These are phyloP conservation scores for Pelagia noctiluca DNA, from an alignment of 30 jellyfish, hydroid and myxozoan species.

Conservation along the genomic window DNA sequence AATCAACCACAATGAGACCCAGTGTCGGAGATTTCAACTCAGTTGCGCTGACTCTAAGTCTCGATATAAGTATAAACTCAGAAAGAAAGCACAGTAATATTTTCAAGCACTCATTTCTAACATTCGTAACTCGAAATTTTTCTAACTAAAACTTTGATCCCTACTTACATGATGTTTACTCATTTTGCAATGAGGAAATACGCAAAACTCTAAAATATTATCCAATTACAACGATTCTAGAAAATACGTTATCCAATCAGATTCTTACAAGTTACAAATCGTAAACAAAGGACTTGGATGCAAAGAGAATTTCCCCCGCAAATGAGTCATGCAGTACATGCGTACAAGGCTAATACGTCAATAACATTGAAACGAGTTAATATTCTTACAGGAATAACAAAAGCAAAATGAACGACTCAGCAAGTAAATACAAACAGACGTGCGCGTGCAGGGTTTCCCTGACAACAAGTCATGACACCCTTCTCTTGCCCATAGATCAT, in stretches of 20 bases:
- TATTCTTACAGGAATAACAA: conserved; percentile 14
- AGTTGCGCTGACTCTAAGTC: too few species aligned
- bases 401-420: conserved; percentile 1
- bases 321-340: conserved; percentile 17
- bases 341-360: background rate
- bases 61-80: too few species aligned
- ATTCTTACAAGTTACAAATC: conserved; percentile 6
- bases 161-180: conserved; percentile 23
- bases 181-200: conserved; percentile 35
- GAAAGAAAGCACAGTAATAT: too few species aligned
- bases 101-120: too few species aligned
- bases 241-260: conserved; percentile 8
- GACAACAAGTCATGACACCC: too few species aligned
- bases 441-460: conserved; percentile 51
- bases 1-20: too few species aligned
- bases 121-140: conserved; percentile 9
- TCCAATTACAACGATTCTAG: conserved; percentile 8
- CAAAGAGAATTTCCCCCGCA: conserved; percentile 28
- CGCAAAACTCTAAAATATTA: background rate
- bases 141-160: background rate
- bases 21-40: too few species aligned
- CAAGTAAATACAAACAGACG: conserved; percentile 20
- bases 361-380: conserved; percentile 19
- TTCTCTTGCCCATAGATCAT: too few species aligned
- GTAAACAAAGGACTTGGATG: background rate